Evolutionary conservation across 2,113 vertebrate genomes (phyloP), one percentile per base, ranked within the genome.

Genomic region (Amia ocellicauda): DNA sequence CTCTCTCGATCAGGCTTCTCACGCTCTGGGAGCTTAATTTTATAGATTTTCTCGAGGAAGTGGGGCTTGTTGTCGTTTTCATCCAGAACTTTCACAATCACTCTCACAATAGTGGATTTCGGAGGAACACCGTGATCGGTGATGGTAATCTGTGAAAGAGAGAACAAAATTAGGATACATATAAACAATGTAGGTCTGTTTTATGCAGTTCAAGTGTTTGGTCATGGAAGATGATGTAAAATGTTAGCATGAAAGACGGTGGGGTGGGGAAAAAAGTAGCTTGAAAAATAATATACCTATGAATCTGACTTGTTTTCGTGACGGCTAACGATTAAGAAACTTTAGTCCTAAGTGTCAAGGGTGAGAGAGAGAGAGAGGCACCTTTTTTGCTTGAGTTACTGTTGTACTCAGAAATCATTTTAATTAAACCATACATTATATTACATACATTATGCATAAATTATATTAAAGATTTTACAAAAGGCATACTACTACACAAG

Each of bases 31-130:
- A 99, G 92, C 11, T 76, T 88, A 75, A 98, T 96, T 83, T 96
- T 95, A 76, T 99, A 99, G 82, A 96, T 94, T 78, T 98, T 98
- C 73, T 99, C 95, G 72, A 97, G 76, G 81, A 99, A 99, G 68
- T 93, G 72, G 1, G 97, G 97, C 23, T 91, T 88, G 81, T 96
- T 95, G 85, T 99, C 97, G 29, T 99, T 99, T 80, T 99, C 97
- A 65, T 99, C 97, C 1, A 98, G 88, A 53, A 99, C 94, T 74
- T 89, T 89, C 67, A 99, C 93, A 2, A 98, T 92, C 61, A 99
- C 91, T 4, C 97, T 88, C 17, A 93, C 87, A 1, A 86, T 68
- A 26, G 94, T 92, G 61, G 94, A 94, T 60, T 85, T 95, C 36
- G 91, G 74, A 3, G 93, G 93, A 16, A 74, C 64, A 1, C 94